Percentiles rank a stretch among this genome's conserved stretches.
Conservation (phyloP, 1,140 invertebrate genomes). For the Neuroterus valhalla region DNA sequence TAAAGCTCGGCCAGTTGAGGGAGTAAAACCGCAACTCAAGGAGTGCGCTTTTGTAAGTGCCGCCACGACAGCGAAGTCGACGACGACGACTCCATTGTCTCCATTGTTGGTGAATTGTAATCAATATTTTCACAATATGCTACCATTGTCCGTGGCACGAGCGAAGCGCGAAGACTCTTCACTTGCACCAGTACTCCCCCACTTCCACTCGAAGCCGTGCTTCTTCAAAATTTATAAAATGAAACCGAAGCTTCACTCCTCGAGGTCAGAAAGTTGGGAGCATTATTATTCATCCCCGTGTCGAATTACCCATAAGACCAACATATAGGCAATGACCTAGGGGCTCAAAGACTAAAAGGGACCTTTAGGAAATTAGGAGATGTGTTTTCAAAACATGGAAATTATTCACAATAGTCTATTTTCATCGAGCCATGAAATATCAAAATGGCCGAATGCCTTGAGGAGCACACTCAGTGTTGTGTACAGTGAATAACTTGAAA, state of each 20-base stretch:
- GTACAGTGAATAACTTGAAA: too few relatives aligned
- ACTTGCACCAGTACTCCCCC: constrained; percentile 46
- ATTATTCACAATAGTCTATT: too few relatives aligned
- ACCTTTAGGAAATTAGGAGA: too few relatives aligned
- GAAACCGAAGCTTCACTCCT: background rate
- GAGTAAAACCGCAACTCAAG: constrained; percentile 42
- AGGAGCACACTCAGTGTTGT: too few relatives aligned
- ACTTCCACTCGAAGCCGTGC: constrained; percentile 48
- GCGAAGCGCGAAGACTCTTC: constrained; percentile 60
- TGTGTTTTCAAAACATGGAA: too few relatives aligned
- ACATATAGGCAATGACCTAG: too few relatives aligned
- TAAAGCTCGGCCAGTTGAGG: constrained; percentile 34
- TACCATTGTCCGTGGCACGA: constrained; percentile 71
- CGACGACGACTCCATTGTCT: constrained; percentile 66
- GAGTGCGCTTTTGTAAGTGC: constrained; percentile 59
- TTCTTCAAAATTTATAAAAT: constrained; percentile 43
- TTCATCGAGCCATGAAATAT: too few relatives aligned
- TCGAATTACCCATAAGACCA: too few relatives aligned
- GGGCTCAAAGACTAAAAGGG: too few relatives aligned
- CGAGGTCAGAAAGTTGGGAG: constrained; percentile 2
- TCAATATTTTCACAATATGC: constrained; percentile 76
- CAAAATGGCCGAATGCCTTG: too few relatives aligned
- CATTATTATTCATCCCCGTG: background rate
- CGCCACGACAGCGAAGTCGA: constrained; percentile 64
- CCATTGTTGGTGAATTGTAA: constrained; percentile 73